A percentile compares a stretch with the other conserved stretches of the same genome.
phyloP scores from a whole-genome alignment of 2,888 invertebrate genomes.

The Nudaria mundana region DNA sequence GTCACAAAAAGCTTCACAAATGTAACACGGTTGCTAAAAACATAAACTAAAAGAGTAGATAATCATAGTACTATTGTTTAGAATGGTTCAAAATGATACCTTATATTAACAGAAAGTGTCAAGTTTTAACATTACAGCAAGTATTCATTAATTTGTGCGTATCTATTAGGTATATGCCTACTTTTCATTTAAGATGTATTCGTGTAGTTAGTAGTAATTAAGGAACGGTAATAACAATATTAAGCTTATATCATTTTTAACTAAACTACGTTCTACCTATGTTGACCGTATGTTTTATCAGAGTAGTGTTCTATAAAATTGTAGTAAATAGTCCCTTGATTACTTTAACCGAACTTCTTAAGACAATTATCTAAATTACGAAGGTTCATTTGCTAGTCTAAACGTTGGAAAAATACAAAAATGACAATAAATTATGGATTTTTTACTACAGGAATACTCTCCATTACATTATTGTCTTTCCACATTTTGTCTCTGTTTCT shows the following conservation, averaged over 20 bases:
- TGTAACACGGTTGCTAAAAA: too few species aligned
- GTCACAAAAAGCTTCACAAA: too few species aligned
- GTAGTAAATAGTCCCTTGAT: constrained; percentile 32
- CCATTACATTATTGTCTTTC: constrained; percentile 25
- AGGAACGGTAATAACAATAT: too few species aligned
- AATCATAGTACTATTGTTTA: too few species aligned
- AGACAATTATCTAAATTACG: constrained; percentile 43
- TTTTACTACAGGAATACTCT: constrained; percentile 2
- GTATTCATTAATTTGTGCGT: constrained; percentile 64
- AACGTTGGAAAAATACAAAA: constrained; percentile 57
- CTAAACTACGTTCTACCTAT: too few species aligned
- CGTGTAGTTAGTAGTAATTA: constrained; percentile 11
- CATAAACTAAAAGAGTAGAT: too few species aligned
- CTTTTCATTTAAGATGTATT: constrained; percentile 28
- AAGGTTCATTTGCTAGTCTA: constrained; percentile 43
- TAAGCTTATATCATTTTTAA: too few species aligned
- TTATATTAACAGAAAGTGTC: too few species aligned
- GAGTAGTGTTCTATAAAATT: background rate
- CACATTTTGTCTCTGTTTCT: constrained; percentile 21
- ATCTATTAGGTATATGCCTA: constrained; percentile 63
- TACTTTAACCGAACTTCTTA: constrained; percentile 34
- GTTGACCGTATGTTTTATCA: background rate
- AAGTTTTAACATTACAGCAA: too few species aligned
- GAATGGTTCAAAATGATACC: too few species aligned
- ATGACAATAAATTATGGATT: constrained; percentile 12